Percentiles rank a stretch among this genome's conserved stretches.
Conservation (phyloP, 2,888 invertebrate genomes). For the Amorpha juglandis region DNA sequence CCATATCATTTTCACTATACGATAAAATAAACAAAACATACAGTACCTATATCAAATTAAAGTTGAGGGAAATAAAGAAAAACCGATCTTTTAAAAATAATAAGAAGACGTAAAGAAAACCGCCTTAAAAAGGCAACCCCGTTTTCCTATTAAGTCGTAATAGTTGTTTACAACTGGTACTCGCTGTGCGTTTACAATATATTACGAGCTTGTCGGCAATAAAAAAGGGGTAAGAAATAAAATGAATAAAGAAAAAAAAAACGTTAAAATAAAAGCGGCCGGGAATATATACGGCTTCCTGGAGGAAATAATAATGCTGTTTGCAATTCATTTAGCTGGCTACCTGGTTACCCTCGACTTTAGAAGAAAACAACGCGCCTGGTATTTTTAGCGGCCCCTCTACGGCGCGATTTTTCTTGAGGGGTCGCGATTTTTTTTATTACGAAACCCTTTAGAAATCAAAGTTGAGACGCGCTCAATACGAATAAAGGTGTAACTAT, state of each 20-base stretch:
- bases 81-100: neutral
- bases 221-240: constrained; percentile 80
- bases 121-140: constrained; percentile 51
- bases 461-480: constrained; percentile 66
- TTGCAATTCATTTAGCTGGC: constrained; percentile 84
- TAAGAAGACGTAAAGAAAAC: constrained; percentile 35
- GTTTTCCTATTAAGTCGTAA: constrained; percentile 75
- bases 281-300: constrained; percentile 84
- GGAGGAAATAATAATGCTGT: constrained; percentile 85
- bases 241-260: constrained; percentile 77
- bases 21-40: too few relatives aligned
- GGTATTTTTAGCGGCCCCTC: constrained; percentile 63
- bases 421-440: constrained; percentile 75
- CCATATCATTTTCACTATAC: too few relatives aligned
- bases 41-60: too few relatives aligned
- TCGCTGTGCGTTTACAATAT: constrained; percentile 81
- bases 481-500: constrained; percentile 51
- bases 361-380: constrained; percentile 73
- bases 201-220: constrained; percentile 81
- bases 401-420: constrained; percentile 70
- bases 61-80: too few relatives aligned
- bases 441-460: constrained; percentile 77
- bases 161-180: constrained; percentile 81
- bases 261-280: constrained; percentile 81
- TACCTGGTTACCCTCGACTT: constrained; percentile 80